Base-by-base conservation (phyloP, 64 coral and sea anemone genomes). In the Actinia equina region DNA sequence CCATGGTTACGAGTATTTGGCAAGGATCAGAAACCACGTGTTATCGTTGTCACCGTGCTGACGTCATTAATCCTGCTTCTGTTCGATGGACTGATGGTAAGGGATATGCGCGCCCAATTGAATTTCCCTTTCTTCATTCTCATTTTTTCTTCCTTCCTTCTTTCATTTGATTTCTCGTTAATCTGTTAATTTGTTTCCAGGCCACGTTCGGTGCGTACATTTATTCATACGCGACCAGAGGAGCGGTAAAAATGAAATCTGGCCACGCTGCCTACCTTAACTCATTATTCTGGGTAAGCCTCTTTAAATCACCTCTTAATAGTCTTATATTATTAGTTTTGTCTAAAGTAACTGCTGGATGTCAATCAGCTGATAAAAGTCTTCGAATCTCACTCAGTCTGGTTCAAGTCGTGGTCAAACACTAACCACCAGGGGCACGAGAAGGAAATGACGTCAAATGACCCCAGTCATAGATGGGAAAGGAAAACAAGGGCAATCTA, bases 231-330 rank as follows among this genome's bases (percentile, higher is more conserved):
- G 91, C 91, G 6, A 87, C 91, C 2, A 97, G 90, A 93, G 92
- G 94, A 25, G 91, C 86, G 17, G 88, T 93, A 8, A 91, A 97
- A 18, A 87, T 97, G 20, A 84, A 54, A 43, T 81, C 94, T 11
- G 89, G 76, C 51, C 91, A 97, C 37, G 94, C 88, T 27, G 94
- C 94, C n/a, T 90, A 93, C 59, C 91, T 97, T 20, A 97, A 97
- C 81, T 97, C 94, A n/a, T 83, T 97, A 17, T 97, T 97, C 30
- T 97, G 94, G 94, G 94, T 97, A 86, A 74, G 89, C n/a, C 6
- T 20, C n/a, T 65, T 65, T 2, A 15, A 79, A 79, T 43, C 13
- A 6, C 7, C 77, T 14, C 1, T 0, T 8, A 49, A 49, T 49
- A 49, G 46, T 8, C 46, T 49, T 49, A 49, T 49, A 2, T 8